Percentiles rank a stretch among this genome's conserved stretches.
Evolutionary conservation across 2,888 invertebrate species (phyloP).

Genomic region (Tetramorium bicarinatum): DNA sequence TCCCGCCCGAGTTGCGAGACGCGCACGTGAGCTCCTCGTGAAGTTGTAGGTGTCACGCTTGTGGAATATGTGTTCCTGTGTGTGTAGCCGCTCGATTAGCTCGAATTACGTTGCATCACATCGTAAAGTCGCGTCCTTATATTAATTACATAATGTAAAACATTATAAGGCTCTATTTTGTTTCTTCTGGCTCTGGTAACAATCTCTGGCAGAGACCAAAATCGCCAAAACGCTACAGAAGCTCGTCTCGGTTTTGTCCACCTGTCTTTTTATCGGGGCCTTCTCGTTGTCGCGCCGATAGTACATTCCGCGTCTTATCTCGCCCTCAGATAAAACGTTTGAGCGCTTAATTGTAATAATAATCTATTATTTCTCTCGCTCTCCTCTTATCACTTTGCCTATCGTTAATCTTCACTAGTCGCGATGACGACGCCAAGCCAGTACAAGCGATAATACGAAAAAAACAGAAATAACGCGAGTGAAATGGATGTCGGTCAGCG

Average conservation of each 20-base stretch:
- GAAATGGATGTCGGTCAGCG: constrained; percentile 13
- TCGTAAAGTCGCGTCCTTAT: constrained; percentile 14
- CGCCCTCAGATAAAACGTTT: constrained; percentile 17
- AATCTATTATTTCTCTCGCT: constrained; percentile 24
- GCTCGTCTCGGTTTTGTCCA: constrained; percentile 13
- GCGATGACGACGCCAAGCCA: constrained; percentile 51
- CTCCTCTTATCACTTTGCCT: constrained; percentile 54
- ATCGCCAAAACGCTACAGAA: constrained; percentile 20
- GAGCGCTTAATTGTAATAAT: constrained; percentile 42
- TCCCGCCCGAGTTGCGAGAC: neutral
- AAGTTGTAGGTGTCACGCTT: neutral
- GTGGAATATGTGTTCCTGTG: constrained; percentile 6
- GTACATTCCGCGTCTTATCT: neutral
- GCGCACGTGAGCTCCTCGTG: neutral
- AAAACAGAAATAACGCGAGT: constrained; percentile 25
- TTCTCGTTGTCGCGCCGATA: neutral
- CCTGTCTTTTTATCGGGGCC: neutral
- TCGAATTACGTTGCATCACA: constrained; percentile 7
- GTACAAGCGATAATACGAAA: constrained; percentile 25
- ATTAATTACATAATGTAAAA: constrained; percentile 40
- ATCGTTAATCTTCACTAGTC: constrained; percentile 68
- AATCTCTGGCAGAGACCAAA: constrained; percentile 36
- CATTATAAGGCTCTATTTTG: constrained; percentile 47
- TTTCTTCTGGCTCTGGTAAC: constrained; percentile 41
- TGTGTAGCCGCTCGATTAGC: constrained; percentile 8